phyloP scores from a whole-genome alignment of 2,113 vertebrate species.

The Prinia subflava region DNA sequence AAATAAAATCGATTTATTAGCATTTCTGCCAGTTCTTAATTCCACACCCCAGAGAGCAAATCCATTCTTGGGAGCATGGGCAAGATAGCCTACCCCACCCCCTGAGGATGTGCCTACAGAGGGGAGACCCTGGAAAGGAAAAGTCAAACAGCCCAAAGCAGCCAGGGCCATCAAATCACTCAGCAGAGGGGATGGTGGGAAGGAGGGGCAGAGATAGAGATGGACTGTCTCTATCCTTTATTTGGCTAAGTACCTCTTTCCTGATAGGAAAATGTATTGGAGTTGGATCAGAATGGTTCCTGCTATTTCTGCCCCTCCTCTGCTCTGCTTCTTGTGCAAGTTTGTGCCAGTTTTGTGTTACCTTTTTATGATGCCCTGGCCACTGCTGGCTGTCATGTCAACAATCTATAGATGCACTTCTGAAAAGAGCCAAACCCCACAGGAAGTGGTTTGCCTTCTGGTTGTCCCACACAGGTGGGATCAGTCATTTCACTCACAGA shows the following conservation, averaged over 20 bases:
- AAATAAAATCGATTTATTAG: neutral
- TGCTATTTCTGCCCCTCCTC: neutral
- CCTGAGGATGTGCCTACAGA: neutral
- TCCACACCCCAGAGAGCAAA: neutral
- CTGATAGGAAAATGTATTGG: neutral
- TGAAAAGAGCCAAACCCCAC: neutral
- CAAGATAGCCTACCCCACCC: neutral
- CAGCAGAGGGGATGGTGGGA: neutral
- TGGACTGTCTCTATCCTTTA: neutral
- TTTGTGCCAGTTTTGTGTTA: neutral
- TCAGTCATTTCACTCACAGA: neutral
- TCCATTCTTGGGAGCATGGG: neutral
- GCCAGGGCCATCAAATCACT: too few species aligned
- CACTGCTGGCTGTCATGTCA: neutral
- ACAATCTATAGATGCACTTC: neutral
- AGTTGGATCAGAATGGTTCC: neutral
- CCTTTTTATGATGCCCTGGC: neutral
- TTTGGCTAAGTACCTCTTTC: neutral
- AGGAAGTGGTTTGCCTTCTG: neutral
- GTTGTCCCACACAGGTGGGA: neutral
- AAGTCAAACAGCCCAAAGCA: neutral
- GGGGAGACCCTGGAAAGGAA: neutral
- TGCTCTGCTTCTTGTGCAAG: neutral
- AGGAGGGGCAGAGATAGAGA: neutral
- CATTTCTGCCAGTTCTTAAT: neutral